These are phyloP conservation scores for Brachionus paranguensis DNA, from an alignment of 1,140 invertebrate species.

Conservation along the genomic window DNA sequence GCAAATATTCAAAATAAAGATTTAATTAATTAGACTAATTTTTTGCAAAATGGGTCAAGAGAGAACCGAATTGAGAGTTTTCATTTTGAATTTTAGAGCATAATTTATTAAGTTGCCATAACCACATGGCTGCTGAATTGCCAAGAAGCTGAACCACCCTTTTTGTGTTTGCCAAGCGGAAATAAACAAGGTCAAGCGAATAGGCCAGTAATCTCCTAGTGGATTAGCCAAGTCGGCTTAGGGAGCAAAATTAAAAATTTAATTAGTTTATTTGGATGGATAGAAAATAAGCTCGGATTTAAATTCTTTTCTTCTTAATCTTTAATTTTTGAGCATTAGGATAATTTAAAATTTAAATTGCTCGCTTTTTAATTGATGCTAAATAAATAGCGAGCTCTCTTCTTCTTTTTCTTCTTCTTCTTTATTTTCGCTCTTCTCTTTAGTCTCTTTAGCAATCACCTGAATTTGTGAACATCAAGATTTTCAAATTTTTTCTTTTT, in stretches of 20 bases:
- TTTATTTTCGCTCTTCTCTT: neutral
- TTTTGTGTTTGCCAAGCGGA: too few species aligned
- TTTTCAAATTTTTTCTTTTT: neutral
- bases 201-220: neutral
- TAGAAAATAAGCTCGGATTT: neutral
- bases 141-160: too few species aligned
- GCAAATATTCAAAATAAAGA: slow-evolving; percentile 8
- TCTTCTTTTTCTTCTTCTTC: neutral
- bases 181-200: neutral
- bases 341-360: slow-evolving; percentile 4
- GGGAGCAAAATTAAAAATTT: neutral
- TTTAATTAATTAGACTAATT: slow-evolving; percentile 35
- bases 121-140: neutral
- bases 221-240: neutral
- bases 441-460: neutral
- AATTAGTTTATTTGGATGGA: neutral
- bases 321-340: neutral
- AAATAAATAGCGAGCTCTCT: neutral
- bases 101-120: slow-evolving; percentile 30
- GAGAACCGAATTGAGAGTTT: neutral
- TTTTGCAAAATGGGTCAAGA: neutral
- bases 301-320: neutral
- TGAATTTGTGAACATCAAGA: neutral
- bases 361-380: neutral
- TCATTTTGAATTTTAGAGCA: neutral